Evolutionary conservation across 2,113 vertebrate genomes (phyloP), one percentile per base, ranked within the genome.

Genomic region (Dasyornis broadbenti): DNA sequence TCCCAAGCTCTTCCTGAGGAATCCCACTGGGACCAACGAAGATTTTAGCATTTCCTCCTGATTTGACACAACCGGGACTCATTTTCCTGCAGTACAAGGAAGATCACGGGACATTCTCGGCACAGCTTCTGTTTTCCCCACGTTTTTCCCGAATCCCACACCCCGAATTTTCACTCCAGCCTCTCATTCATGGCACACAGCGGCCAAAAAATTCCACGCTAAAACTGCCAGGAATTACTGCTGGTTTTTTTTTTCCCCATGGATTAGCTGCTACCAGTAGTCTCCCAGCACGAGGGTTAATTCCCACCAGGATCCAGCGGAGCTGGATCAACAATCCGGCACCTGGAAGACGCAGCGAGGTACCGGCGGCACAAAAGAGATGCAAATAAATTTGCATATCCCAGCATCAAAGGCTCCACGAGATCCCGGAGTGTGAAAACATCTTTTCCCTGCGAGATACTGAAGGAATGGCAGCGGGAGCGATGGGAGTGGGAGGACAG

Each of bases 21-120:
- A 45, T 28, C 11, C 27, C 4, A 0, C 27, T 3, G 0, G 18
- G 13, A 21, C 18, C 22, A 15, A 33, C 0, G 53, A 27, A 42
- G 39, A 64, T 42, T 93, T 89, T 16, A 33, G 11, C 6, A 7
- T 63, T 80, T 47, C 40, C 70, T 47, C 59, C 5, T 12, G 2
- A 5, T 10, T 11, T 33, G 30, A 72, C 66, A 27, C 44, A n/a
- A 31, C 9, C 0, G 0, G n/a, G 28, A 71, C 23, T 30, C 3
- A 2, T 33, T 92, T 60, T 24, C 23, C 56, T 13, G 10, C 15
- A 8, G 11, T 33, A 53, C 18, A 52, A 53, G 11, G 52, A 61
- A 61, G 37, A 85, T n/a, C 54, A 7, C 1, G 8, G 72, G 37
- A 65, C 6, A 13, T 49, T 45, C 54, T 40, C 35, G 5, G 7